Evolutionary conservation across 2,797 vertebrate genomes (phyloP).

Genomic region (Hydrocynus forskahlii): DNA sequence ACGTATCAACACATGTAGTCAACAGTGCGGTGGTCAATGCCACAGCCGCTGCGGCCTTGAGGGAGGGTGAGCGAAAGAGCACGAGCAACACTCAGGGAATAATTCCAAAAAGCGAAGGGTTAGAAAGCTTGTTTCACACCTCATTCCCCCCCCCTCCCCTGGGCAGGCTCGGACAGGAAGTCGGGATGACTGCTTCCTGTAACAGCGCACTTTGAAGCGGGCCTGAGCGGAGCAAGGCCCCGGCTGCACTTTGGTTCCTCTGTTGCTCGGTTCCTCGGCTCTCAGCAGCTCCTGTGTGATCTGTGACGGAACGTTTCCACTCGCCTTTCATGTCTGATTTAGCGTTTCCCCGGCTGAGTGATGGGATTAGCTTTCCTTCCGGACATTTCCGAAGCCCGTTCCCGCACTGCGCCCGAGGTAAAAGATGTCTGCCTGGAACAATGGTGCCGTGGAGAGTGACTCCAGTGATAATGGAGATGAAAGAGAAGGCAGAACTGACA

Average conservation of each 20-base stretch:
- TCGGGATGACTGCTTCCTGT: slow-evolving; percentile 78
- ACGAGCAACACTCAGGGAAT: slow-evolving; percentile 38
- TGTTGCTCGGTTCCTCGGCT: slow-evolving; percentile 68
- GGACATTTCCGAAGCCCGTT: slow-evolving; percentile 51
- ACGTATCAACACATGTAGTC: slow-evolving; percentile 43
- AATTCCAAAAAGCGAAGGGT: slow-evolving; percentile 15
- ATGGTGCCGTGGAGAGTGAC: slow-evolving; percentile 40
- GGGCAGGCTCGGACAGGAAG: slow-evolving; percentile 71
- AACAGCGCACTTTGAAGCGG: slow-evolving; percentile 70
- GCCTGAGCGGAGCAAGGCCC: slow-evolving; percentile 60
- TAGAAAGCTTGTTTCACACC: slow-evolving; percentile 34
- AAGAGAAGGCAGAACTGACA: slow-evolving; percentile 36
- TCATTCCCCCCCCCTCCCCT: slow-evolving; percentile 55
- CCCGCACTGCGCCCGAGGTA: slow-evolving; percentile 47
- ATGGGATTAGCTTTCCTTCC: slow-evolving; percentile 57
- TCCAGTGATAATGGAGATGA: slow-evolving; percentile 44
- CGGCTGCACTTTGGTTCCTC: slow-evolving; percentile 54
- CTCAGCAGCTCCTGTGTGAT: slow-evolving; percentile 75
- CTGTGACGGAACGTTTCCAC: slow-evolving; percentile 74
- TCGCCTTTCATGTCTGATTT: slow-evolving; percentile 76
- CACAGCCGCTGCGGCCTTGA: slow-evolving; percentile 37
- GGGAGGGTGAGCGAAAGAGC: slow-evolving; percentile 34
- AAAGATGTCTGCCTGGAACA: slow-evolving; percentile 53
- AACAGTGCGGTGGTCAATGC: slow-evolving; percentile 34
- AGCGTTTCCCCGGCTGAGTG: slow-evolving; percentile 68